A percentile compares a stretch with the other conserved stretches of the same genome.
phyloP scores from a whole-genome alignment of 1,140 invertebrate species.

The Drosophila funebris region DNA sequence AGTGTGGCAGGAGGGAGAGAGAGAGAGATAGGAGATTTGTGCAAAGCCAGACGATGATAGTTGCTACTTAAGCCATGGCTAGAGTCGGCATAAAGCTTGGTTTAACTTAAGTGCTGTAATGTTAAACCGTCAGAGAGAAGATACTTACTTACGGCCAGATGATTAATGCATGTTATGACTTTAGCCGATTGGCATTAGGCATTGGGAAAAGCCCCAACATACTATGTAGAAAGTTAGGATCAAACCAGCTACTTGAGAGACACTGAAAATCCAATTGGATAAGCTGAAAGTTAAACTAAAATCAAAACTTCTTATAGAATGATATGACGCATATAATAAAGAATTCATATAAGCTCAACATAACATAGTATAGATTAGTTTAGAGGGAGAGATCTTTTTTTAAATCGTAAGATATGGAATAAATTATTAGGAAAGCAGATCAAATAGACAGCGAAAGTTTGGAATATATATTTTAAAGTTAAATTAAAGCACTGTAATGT shows the following conservation, averaged over 20 bases:
- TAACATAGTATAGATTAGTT: too few relatives aligned
- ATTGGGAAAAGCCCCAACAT: neutral
- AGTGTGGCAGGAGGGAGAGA: too few relatives aligned
- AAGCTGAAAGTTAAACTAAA: neutral
- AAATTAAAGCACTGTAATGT: too few relatives aligned
- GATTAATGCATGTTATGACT: slow-evolving; percentile 46
- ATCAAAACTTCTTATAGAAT: neutral
- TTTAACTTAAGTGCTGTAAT: slow-evolving; percentile 70
- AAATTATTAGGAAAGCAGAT: too few relatives aligned
- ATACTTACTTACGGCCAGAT: slow-evolving; percentile 9
- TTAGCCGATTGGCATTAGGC: slow-evolving; percentile 28
- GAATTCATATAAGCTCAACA: too few relatives aligned
- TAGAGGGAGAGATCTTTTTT: too few relatives aligned
- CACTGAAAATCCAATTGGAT: neutral
- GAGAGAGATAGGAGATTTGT: slow-evolving; percentile 3
- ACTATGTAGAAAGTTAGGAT: slow-evolving; percentile 21
- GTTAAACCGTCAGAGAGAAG: slow-evolving; percentile 10
- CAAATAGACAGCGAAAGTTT: too few relatives aligned
- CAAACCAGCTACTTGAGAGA: neutral
- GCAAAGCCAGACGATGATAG: slow-evolving; percentile 44
- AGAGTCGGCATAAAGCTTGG: slow-evolving; percentile 55
- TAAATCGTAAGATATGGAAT: too few relatives aligned
- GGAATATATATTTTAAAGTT: too few relatives aligned
- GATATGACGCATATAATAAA: too few relatives aligned
- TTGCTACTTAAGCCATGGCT: slow-evolving; percentile 54